Base-by-base conservation (phyloP, 2,113 vertebrate genomes). In the Potamarius usumacintae region DNA sequence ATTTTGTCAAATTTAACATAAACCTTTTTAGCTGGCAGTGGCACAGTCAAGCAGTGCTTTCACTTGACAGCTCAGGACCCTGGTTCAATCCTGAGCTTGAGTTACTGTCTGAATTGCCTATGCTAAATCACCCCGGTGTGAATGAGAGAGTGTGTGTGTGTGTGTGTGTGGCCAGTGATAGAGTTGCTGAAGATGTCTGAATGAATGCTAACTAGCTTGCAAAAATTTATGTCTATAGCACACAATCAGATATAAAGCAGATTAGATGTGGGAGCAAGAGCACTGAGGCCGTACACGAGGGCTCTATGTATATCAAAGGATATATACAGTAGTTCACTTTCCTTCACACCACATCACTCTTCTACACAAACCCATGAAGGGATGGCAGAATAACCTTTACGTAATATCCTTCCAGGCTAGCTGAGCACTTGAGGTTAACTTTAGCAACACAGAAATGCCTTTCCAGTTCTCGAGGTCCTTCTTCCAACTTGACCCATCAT, bases 331-430 rank as follows among this genome's bases (percentile, higher is more conserved):
- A 57, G 50, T 80, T 69, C 50, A 25, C 50, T 78, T 78, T 12
- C 27, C 52, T 76, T 60, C 34, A 11, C 1, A 0, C 25, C 58
- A 52, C 74, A 79, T 67, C 74, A 42, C n/a, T 71, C 81, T n/a
- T 72, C 67, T 14, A 72, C 25, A 82, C 20, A n/a, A 67, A 34
- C 60, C 60, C 55, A 83, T 42, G 78, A n/a, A 83, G 58, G 30
- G 86, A 27, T 20, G 48, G 48, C 62, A 84, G 85, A 55, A 34
- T 84, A 77, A 86, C 71, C 86, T 85, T 85, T 85, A 71, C 22
- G 77, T 22, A 79, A 83, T 60, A 48, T 81, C 48, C 50, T 60
- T 27, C 10, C 14, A 78, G 84, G 71, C 71, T 65, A 85, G n/a
- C 83, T 69, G 60, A 82, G 48, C 15, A 53, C 86, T 85, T 48